Percentiles rank a stretch among this genome's conserved stretches.
Evolutionary conservation across 1,140 invertebrate species (phyloP).

Genomic region (Chlorops oryzae): DNA sequence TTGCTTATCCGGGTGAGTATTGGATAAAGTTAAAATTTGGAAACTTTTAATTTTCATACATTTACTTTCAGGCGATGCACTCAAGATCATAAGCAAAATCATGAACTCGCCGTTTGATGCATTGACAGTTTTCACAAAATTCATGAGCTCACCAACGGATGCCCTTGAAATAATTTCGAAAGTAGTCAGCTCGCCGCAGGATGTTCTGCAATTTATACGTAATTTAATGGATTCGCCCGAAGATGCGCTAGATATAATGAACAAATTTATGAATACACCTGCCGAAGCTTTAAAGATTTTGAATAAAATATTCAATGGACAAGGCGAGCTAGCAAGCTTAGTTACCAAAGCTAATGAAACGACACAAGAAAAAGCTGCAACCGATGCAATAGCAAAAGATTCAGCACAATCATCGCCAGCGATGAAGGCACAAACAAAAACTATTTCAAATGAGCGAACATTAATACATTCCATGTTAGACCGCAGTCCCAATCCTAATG

Average conservation of each 20-base stretch:
- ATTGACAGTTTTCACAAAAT: slow-evolving; percentile 47
- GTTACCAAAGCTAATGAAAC: background rate
- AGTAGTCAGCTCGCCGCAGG: slow-evolving; percentile 43
- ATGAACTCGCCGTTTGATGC: slow-evolving; percentile 48
- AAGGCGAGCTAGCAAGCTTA: too few relatives aligned
- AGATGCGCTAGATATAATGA: slow-evolving; percentile 45
- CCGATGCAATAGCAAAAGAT: background rate
- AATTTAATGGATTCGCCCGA: slow-evolving; percentile 45
- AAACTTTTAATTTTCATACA: background rate
- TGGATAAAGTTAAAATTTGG: background rate
- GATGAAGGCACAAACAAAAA: slow-evolving; percentile 19
- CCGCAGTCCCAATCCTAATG: slow-evolving; percentile 15
- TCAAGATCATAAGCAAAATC: slow-evolving; percentile 46
- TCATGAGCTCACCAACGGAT: slow-evolving; percentile 46
- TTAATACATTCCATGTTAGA: slow-evolving; percentile 33
- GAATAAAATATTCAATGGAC: slow-evolving; percentile 41
- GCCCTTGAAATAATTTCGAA: slow-evolving; percentile 46
- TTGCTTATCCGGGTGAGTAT: slow-evolving; percentile 38
- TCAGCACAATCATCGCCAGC: slow-evolving; percentile 9
- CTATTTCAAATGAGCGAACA: too few relatives aligned
- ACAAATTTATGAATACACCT: slow-evolving; percentile 46
- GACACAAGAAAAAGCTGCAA: slow-evolving; percentile 14
- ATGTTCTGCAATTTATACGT: slow-evolving; percentile 44
- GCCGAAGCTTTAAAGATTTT: slow-evolving; percentile 42
- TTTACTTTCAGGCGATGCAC: slow-evolving; percentile 32